These are phyloP conservation scores for Acrobasis suavella DNA, from an alignment of 2,888 invertebrate species.

Conservation along the genomic window DNA sequence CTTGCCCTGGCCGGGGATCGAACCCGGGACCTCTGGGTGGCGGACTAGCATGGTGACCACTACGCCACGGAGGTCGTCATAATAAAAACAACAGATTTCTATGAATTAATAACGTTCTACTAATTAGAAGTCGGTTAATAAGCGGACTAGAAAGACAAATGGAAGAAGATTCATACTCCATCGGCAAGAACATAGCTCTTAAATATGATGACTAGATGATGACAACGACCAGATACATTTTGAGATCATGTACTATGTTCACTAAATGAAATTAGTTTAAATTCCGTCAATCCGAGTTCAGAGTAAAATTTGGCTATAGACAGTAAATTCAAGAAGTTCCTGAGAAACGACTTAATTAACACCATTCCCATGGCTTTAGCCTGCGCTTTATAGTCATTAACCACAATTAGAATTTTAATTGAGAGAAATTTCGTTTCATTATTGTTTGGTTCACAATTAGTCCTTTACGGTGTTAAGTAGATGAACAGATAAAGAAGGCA, in stretches of 20 bases:
- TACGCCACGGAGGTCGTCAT: too few relatives aligned
- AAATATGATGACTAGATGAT: too few relatives aligned
- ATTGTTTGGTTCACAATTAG: conserved; percentile 25
- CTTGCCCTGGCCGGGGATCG: too few relatives aligned
- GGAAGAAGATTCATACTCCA: too few relatives aligned
- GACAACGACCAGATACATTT: background rate
- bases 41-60: too few relatives aligned
- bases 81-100: too few relatives aligned
- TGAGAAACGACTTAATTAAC: conserved; percentile 47
- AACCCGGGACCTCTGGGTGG: too few relatives aligned
- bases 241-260: background rate
- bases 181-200: too few relatives aligned
- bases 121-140: too few relatives aligned
- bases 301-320: conserved; percentile 1
- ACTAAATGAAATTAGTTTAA: background rate
- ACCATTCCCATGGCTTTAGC: conserved; percentile 41
- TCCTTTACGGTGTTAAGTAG: conserved; percentile 12
- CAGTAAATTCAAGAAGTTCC: conserved; percentile 32
- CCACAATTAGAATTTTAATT: conserved; percentile 41
- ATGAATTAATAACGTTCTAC: too few relatives aligned
- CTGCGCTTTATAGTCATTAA: conserved; percentile 43
- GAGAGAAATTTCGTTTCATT: conserved; percentile 29
- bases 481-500: background rate
- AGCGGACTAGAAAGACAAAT: too few relatives aligned
- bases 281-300: background rate